These are phyloP conservation scores for Sebastes diaconus DNA, from an alignment of 2,797 vertebrate genomes.

Conservation along the genomic window DNA sequence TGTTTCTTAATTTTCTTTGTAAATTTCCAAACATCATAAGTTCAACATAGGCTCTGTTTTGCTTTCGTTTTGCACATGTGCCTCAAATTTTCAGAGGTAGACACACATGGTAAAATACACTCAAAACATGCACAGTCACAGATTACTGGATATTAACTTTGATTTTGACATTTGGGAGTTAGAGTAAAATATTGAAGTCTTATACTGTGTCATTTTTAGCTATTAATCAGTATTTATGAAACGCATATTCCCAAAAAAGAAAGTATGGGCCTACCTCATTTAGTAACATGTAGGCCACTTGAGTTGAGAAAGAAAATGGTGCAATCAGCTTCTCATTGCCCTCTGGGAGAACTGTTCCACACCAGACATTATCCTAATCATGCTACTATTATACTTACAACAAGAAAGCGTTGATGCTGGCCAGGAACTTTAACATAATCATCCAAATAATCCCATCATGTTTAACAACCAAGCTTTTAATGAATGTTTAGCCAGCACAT, in stretches of 20 bases:
- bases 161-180: not conserved
- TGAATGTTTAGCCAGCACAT: not conserved
- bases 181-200: not conserved
- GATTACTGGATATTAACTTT: not conserved
- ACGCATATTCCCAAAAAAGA: not conserved
- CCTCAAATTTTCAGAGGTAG: not conserved
- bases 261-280: not conserved
- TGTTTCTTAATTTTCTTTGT: not conserved
- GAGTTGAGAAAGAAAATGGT: conserved; percentile 3
- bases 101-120: not conserved
- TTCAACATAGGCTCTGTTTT: not conserved
- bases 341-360: conserved; percentile 20
- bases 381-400: conserved; percentile 30
- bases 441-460: conserved; percentile 27
- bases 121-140: not conserved
- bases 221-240: not conserved
- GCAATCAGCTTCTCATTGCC: conserved; percentile 17
- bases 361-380: conserved; percentile 29
- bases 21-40: not conserved
- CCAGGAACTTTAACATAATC: conserved; percentile 27
- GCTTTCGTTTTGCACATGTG: too few relatives aligned
- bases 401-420: conserved; percentile 39
- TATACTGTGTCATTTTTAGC: not conserved
- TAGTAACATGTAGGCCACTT: not conserved
- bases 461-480: conserved; percentile 28